A percentile compares a stretch with the other conserved stretches of the same genome.
Conservation (phyloP, 2,888 invertebrate species). For the Pemphredon lugubris region DNA sequence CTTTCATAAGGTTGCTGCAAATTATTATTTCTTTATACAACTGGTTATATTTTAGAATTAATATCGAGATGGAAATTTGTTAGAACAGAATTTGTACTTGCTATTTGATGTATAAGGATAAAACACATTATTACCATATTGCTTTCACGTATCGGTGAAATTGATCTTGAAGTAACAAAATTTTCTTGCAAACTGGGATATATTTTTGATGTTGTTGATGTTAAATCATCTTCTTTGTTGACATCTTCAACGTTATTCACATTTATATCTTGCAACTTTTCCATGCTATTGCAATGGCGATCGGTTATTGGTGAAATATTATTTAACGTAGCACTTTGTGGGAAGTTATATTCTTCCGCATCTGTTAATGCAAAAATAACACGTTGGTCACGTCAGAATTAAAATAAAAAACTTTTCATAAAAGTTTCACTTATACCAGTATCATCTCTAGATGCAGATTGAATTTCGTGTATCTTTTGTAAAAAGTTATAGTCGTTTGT, state of each 20-base stretch:
- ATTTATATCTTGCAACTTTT: not conserved
- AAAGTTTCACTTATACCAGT: conserved; percentile 20
- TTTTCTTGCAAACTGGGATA: not conserved
- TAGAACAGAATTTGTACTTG: not conserved
- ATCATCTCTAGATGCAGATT: conserved; percentile 18
- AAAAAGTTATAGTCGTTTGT: conserved; percentile 21
- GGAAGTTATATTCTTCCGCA: not conserved
- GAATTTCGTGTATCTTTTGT: conserved; percentile 14
- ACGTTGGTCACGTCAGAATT: no score
- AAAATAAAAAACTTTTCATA: no score
- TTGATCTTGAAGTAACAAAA: not conserved
- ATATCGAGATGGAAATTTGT: conserved; percentile 4
- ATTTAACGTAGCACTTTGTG: not conserved
- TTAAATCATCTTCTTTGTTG: conserved; percentile 9
- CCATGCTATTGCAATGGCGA: not conserved
- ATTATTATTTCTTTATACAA: conserved; percentile 15
- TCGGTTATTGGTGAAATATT: conserved; percentile 3
- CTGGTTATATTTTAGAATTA: conserved; percentile 17
- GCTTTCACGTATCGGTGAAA: conserved; percentile 12
- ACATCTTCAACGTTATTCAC: not conserved
- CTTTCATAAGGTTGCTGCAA: conserved; percentile 49
- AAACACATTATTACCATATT: conserved; percentile 18
- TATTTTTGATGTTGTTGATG: not conserved
- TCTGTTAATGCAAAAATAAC: no score
- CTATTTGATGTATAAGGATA: not conserved